Conservation (phyloP, 2,888 invertebrate genomes). For the Callimorpha dominula region DNA sequence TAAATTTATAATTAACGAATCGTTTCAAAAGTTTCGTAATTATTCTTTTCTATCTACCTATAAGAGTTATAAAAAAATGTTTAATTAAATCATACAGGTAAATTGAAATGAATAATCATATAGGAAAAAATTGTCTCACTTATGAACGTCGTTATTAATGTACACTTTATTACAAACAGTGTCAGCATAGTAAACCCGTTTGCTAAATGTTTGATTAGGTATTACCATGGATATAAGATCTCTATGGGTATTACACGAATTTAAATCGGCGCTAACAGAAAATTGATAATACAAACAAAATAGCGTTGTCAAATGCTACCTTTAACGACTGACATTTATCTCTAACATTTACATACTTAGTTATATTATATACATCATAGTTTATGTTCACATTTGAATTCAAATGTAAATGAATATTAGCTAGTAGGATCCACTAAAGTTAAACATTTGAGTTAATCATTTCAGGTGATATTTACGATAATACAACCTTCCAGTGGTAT, state of each 20-base stretch:
- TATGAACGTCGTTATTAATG: no score
- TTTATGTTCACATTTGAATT: conserved; percentile 37
- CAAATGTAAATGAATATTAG: conserved; percentile 31
- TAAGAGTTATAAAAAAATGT: no score
- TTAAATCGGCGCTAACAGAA: conserved; percentile 23
- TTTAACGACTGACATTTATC: conserved; percentile 32
- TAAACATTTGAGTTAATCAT: not conserved
- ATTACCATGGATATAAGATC: no score
- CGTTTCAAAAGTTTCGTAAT: no score
- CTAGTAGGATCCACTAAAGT: conserved; percentile 21
- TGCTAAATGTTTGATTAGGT: not conserved
- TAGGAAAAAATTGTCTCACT: no score
- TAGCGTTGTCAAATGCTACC: conserved; percentile 30
- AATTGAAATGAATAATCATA: no score
- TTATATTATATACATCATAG: conserved; percentile 30
- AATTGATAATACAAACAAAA: conserved; percentile 26
- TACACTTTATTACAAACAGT: not conserved
- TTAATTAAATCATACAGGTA: no score
- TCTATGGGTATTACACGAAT: conserved; percentile 7
- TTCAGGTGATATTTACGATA: conserved; percentile 1
- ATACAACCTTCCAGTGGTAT: not conserved
- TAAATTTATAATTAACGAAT: not conserved
- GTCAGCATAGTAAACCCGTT: conserved; percentile 7
- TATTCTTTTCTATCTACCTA: no score
- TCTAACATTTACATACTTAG: conserved; percentile 21